Conservation (phyloP, 2,113 vertebrate genomes). For the Lampris incognitus region DNA sequence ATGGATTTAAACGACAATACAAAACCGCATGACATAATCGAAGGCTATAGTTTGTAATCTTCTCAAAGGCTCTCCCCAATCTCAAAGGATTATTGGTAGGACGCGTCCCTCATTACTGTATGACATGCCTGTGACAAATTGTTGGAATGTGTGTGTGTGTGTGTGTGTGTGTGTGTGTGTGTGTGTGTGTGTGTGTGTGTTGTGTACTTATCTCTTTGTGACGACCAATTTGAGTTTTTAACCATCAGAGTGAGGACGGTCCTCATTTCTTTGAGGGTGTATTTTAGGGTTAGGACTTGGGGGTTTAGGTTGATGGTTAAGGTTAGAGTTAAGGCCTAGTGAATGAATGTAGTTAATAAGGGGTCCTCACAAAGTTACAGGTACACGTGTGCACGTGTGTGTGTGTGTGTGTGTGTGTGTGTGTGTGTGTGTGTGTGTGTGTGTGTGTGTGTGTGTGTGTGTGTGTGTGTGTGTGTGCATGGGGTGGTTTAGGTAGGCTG, state of each 20-base stretch:
- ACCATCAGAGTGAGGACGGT: no score
- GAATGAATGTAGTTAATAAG: no score
- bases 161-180: no score
- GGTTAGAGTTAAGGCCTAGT: no score
- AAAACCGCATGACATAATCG: conserved; percentile 23
- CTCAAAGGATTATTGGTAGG: conserved; percentile 13
- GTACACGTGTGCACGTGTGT: not conserved
- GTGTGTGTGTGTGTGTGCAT: conserved; percentile 4
- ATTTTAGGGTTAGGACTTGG: no score
- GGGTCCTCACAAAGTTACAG: no score
- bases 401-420: conserved; percentile 8
- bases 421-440: not conserved
- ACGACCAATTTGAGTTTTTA: no score
- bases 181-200: no score
- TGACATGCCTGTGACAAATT: conserved; percentile 9
- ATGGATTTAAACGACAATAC: conserved; percentile 20
- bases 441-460: conserved; percentile 2
- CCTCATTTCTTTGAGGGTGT: no score
- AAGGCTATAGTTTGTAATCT: conserved; percentile 42
- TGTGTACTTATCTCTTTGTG: no score
- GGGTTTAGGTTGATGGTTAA: no score
- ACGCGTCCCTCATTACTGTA: not conserved
- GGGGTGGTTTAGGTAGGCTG: not conserved
- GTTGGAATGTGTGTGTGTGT: not conserved
- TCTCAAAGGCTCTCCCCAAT: conserved; percentile 24